Base-by-base conservation (phyloP, 2,113 vertebrate genomes). In the Azemiops feae region DNA sequence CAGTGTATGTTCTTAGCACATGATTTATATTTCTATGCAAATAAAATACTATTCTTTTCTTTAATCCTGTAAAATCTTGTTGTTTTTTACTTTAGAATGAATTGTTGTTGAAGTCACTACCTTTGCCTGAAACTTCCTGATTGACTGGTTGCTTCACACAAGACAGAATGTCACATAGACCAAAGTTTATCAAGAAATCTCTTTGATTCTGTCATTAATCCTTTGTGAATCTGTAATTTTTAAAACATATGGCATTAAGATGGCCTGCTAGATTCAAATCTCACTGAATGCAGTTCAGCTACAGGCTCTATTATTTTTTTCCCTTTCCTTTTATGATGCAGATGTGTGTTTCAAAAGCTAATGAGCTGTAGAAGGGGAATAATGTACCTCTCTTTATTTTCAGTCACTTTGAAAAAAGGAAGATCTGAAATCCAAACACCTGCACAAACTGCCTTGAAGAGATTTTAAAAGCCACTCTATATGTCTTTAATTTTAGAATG, bases 171-270 rank as follows among this genome's bases (percentile, higher is more conserved):
- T 34, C 92, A 93, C n/a, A 54, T 86, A 91, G 91, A 94, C 93
- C 60, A 92, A 94, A 88, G 0, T 74, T 95, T 93, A 85, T 87
- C 91, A 94, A 89, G 55, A 94, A 96, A 39, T 47, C 90, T 1
- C 30, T 87, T 92, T 0, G 7, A 0, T 22, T 7, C 45, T 3
- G 3, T 64, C n/a, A 52, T 5, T 34, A 64, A 85, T 3, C 7
- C 74, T 81, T 1, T 11, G 16, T 30, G 27, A 30, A 87, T 60
- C 18, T 89, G 85, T 30, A 11, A 14, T 6, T 55, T 89, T 45
- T 64, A 0, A 8, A 43, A 86, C 2, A 10, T 0, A 6, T 55
- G 52, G 91, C 45, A 60, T 5, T 34, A 69, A 89, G 87, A 91
- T 34, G 87, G 74, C 54, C 20, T 12, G 69, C 91, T 45, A 0